phyloP scores from a whole-genome alignment of 2,113 vertebrate genomes.

The Gallinago paraguaiae region DNA sequence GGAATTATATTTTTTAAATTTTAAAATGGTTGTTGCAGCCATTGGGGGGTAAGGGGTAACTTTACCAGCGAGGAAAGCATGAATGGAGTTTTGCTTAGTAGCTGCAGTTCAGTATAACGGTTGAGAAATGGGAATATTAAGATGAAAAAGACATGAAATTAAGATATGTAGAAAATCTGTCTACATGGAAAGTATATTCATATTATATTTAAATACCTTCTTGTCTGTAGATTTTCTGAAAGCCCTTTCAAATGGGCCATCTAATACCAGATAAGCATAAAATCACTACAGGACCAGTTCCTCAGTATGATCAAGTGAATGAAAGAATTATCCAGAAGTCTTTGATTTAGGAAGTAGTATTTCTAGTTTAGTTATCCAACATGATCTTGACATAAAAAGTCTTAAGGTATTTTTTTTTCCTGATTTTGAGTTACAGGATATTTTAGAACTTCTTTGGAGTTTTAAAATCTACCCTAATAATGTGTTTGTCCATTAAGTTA shows the following conservation, averaged over 20 bases:
- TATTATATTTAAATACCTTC: background rate
- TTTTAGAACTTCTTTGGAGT: background rate
- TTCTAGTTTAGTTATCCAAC: background rate
- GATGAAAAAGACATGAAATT: background rate
- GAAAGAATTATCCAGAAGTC: slow-evolving; percentile 4
- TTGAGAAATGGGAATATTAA: background rate
- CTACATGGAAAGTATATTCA: background rate
- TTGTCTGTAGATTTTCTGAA: background rate
- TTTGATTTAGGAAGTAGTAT: background rate
- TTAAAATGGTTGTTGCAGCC: background rate
- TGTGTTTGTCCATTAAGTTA: background rate
- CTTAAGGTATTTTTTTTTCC: background rate
- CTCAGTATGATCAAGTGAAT: background rate
- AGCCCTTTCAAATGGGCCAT: background rate
- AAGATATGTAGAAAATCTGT: background rate
- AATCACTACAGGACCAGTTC: background rate
- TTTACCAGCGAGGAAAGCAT: background rate
- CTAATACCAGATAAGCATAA: background rate
- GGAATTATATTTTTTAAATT: background rate
- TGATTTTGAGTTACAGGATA: background rate
- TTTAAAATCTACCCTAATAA: background rate
- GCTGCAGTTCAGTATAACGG: background rate
- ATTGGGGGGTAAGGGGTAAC: background rate
- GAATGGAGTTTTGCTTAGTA: background rate
- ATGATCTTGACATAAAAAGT: background rate